A percentile compares a stretch with the other conserved stretches of the same genome.
These are phyloP conservation scores for Megalops atlanticus DNA, from an alignment of 2,113 vertebrate genomes.

Conservation along the genomic window DNA sequence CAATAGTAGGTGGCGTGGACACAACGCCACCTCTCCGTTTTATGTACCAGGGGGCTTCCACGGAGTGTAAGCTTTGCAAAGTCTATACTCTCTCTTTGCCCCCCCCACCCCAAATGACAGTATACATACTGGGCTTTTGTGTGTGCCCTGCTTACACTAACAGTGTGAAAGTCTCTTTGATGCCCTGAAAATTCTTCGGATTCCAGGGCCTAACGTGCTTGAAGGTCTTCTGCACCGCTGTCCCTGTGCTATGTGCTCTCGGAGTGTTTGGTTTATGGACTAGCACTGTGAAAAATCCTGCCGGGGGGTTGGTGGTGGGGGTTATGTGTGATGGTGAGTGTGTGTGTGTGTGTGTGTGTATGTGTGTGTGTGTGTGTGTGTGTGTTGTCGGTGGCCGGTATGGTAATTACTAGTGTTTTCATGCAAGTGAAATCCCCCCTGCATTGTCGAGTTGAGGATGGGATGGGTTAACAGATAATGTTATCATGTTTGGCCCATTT, in stretches of 20 bases:
- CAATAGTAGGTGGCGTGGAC: constrained; percentile 51
- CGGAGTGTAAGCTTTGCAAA: constrained; percentile 1
- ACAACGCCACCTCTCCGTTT: not conserved
- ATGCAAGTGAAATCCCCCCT: no score
- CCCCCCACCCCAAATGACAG: constrained; percentile 34
- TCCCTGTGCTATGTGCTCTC: constrained; percentile 10
- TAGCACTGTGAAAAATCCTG: not conserved
- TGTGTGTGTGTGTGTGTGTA: not conserved
- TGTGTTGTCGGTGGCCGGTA: not conserved
- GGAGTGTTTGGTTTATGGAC: constrained; percentile 23
- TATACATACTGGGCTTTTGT: constrained; percentile 44
- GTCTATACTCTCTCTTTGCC: constrained; percentile 17
- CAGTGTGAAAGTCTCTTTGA: constrained; percentile 45
- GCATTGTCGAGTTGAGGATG: no score
- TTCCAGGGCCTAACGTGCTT: constrained; percentile 40
- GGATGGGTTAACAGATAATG: no score
- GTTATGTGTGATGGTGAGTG: not conserved
- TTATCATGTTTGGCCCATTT: no score
- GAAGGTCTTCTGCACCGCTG: constrained; percentile 23
- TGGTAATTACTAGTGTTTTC: no score
- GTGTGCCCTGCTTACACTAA: constrained; percentile 47
- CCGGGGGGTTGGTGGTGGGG: not conserved
- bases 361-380: not conserved
- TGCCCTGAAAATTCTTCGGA: constrained; percentile 50
- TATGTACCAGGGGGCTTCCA: not conserved